Base-by-base conservation (phyloP, 2,113 vertebrate genomes). In the Microtus oregoni region DNA sequence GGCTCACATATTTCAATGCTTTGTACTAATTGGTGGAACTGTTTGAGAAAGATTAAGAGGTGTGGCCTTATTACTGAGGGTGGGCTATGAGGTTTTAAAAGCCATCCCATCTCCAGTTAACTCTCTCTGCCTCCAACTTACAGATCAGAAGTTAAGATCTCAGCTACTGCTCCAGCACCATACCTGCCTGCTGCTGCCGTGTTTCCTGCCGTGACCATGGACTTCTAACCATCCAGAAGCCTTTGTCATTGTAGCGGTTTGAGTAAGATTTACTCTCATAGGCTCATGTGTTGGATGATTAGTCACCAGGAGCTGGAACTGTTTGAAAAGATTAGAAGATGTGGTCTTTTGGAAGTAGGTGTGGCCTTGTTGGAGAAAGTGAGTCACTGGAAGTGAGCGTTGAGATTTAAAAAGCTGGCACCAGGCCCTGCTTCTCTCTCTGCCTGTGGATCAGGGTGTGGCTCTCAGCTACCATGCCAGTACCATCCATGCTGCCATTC, bases 401-500 rank as follows among this genome's bases (percentile, higher is more conserved):
- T 30, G 81, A 63, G 8, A 41, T 83, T 63, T 83, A 63, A 26
- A 38, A 85, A 83, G 58, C 1, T 83, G 7, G 5, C 5, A 13
- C n/a, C n/a, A 28, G n/a, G n/a, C 14, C n/a, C 81, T 82, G 22
- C 61, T 83, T 63, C 55, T 63, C n/a, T 61, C 24, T 41, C 24
- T 28, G n/a, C n/a, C 81, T 17, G n/a, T 22, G 0, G n/a, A 63
- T 63, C n/a, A 41, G 24, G 13, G 41, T 41, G 1, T 17, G 58
- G 38, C 12, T 63, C n/a, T 8, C 7, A 41, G 26, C n/a, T 85
- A 30, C 58, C 19, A 19, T 8, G 5, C n/a, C 81, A 83, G 58
- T 2, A 3, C 24, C 15, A 19, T 19, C 10, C 26, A 19, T 20
- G 14, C 7, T 2, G 0, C 14, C 26, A 44, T 30, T 2, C 58